Base-by-base conservation (phyloP, 2,113 vertebrate genomes). In the Plecturocebus donacophilus region DNA sequence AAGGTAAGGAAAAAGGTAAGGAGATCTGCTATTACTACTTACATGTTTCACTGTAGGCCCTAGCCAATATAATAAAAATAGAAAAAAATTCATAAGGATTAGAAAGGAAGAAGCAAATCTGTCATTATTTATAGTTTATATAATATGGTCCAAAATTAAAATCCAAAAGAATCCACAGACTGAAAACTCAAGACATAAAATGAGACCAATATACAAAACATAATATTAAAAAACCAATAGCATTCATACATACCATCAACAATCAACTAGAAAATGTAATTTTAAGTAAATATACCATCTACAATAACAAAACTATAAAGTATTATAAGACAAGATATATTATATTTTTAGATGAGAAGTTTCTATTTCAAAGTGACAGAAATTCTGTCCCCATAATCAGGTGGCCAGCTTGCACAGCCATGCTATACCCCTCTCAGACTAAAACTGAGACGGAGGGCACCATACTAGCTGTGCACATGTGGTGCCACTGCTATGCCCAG, bases 121-220 rank as follows among this genome's bases (percentile, higher is more conserved):
- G 19, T n/a, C 47, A 83, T 94, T 95, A 92, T 87, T 85, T 70
- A 75, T 7, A 94, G 30, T 90, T 95, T 92, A 84, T 35, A 84
- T 66, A 5, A 30, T 83, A 27, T 38, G 10, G 6, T 47, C 45
- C 64, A 84, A 96, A 96, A 83, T 64, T 66, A 90, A 90, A 87
- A 87, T 58, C 45, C 87, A 87, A 90, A 56, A 91, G 80, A 81
- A 87, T 35, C 19, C 68, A 90, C 13, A 91, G 61, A 61, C 5
- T 88, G 38, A 76, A 7, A 91, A 93, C 56, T 89, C 64, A 93
- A 90, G 87, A 95, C 56, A 84, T 25, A 80, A 95, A 83, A 92
- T 80, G 49, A 92, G 47, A 47, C 76, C 23, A 89, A 90, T 40
- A 40, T 86, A 91, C 42, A 85, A 77, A 54, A 80, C 77, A 27